Evolutionary conservation across 2,888 invertebrate species (phyloP), one percentile per base, ranked within the genome.

Genomic region (Apamea sordens): DNA sequence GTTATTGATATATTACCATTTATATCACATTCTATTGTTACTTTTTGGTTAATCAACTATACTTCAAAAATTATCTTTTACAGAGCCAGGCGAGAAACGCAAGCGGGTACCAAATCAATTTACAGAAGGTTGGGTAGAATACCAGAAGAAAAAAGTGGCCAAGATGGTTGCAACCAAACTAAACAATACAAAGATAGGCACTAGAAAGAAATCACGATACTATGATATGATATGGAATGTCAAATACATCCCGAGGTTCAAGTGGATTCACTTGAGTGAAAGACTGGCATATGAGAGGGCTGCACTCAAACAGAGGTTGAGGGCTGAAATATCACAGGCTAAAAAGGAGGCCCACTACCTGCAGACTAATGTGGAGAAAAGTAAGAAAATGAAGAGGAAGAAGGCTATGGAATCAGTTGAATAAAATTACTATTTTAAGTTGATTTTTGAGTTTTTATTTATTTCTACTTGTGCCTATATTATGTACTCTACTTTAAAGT

Each of bases 51-150:
- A 36, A 10, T 70, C 1, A 53, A 36, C 15, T 56, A 11, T 15
- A 70, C 2, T n/a, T 53, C 0, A 70, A 36, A 32, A 53, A 36
- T 28, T 2, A 11, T 64, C 2, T 56, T 74, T 94, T 93, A 86
- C 92, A 94, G 96, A 96, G 77, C 95, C 95, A 56, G 97, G 97
- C 28, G 97, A 97, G 82, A 96, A 95, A 88, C 93, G 97, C 0
- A 97, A 97, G 90, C 96, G 97, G 63, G 97, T 97, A 77, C 97
- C 97, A 76, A 97, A 97, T 80, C 96, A 98, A 91, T 99, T 98
- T 89, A 98, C 98, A 0, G 99, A 99, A 97, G 99, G 99, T 3
- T 99, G 99, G 99, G 97, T 99, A 0, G 99, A 99, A 94, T 99
- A 99, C 94, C 97, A 98, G 91, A 98, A 98, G 89, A 99, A 99